Evolutionary conservation across 2,113 vertebrate genomes (phyloP).

Genomic region (Zeus faber): DNA sequence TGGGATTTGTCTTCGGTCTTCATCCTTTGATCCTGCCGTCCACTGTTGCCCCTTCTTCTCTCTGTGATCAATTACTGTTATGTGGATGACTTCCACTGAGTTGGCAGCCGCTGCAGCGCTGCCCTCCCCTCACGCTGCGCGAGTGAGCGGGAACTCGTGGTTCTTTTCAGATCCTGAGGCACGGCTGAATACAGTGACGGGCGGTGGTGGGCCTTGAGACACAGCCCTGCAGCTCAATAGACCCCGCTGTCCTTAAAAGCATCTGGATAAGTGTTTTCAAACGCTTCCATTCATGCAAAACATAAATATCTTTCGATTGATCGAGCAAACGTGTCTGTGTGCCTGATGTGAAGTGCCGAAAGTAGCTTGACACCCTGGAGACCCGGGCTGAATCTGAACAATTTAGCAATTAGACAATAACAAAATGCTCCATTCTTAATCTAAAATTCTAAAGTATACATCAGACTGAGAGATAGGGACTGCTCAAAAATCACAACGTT

Average conservation of each 20-base stretch:
- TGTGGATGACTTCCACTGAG: slow-evolving; percentile 38
- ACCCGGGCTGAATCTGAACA: too few relatives aligned
- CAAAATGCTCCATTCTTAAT: too few relatives aligned
- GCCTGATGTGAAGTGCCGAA: too few relatives aligned
- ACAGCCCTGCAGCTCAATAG: slow-evolving; percentile 16
- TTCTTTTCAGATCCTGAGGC: neutral
- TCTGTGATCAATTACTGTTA: slow-evolving; percentile 38
- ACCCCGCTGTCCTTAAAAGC: neutral
- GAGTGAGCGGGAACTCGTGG: slow-evolving; percentile 14
- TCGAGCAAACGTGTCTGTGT: too few relatives aligned
- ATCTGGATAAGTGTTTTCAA: slow-evolving; percentile 35
- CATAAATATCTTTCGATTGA: too few relatives aligned
- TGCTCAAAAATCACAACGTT: too few relatives aligned
- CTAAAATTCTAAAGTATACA: too few relatives aligned
- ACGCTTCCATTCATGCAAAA: slow-evolving; percentile 26
- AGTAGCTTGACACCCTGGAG: too few relatives aligned
- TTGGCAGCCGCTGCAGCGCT: slow-evolving; percentile 22
- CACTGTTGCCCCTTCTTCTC: slow-evolving; percentile 5
- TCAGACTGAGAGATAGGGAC: too few relatives aligned
- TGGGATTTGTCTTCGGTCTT: slow-evolving; percentile 42
- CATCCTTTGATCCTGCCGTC: slow-evolving; percentile 56
- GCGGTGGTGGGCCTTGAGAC: slow-evolving; percentile 34
- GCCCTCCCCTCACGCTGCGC: too few relatives aligned
- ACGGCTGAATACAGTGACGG: neutral
- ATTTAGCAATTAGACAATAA: too few relatives aligned